Evolutionary conservation across 2,113 vertebrate species (phyloP).

Genomic region (Spermophilus dauricus): DNA sequence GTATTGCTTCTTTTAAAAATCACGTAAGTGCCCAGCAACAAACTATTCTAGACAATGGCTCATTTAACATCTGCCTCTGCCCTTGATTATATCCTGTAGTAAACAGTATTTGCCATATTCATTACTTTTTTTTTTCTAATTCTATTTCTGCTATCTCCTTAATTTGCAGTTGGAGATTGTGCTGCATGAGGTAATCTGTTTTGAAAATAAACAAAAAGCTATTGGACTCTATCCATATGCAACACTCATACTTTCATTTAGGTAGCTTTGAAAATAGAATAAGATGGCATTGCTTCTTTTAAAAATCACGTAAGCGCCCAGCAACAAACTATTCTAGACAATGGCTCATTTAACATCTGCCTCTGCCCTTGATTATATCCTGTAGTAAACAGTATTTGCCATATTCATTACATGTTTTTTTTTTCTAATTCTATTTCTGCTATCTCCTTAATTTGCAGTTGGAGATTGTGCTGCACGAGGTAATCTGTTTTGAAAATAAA

Average conservation of each 20-base stretch:
- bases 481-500: slow-evolving; percentile 39
- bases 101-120: neutral
- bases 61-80: neutral
- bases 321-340: no score
- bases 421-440: slow-evolving; percentile 39
- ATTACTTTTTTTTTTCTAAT: slow-evolving; percentile 36
- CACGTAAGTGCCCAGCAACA: neutral
- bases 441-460: neutral
- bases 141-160: slow-evolving; percentile 8
- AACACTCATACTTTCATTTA: no score
- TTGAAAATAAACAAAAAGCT: slow-evolving; percentile 25
- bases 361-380: no score
- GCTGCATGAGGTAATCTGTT: slow-evolving; percentile 33
- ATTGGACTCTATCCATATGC: neutral
- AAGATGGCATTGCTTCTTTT: no score
- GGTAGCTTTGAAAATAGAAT: no score
- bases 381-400: no score
- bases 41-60: neutral
- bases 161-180: slow-evolving; percentile 11
- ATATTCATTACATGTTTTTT: neutral
- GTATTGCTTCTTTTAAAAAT: neutral
- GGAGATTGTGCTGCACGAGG: slow-evolving; percentile 32
- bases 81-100: neutral
- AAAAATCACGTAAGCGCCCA: no score
- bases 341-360: no score